These are phyloP conservation scores for Entomobrya multifasciata DNA, from an alignment of 2,888 invertebrate genomes.

Conservation along the genomic window DNA sequence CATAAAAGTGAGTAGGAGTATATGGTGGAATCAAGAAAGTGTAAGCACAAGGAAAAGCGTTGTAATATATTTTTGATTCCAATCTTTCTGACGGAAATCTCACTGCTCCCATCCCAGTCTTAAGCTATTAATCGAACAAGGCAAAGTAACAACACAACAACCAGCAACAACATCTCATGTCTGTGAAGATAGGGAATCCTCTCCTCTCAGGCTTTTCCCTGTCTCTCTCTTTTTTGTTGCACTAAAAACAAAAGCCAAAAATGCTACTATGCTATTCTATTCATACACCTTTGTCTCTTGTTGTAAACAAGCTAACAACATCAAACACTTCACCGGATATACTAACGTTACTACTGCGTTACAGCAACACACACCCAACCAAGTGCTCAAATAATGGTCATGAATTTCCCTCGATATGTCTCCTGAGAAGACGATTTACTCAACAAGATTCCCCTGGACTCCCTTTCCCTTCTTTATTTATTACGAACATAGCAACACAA, in stretches of 20 bases:
- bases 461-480: conserved; percentile 59
- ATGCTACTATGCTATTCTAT: conserved; percentile 24
- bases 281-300: too few relatives aligned
- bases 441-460: conserved; percentile 64
- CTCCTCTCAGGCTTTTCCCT: too few relatives aligned
- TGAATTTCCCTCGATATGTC: conserved; percentile 70
- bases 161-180: neutral
- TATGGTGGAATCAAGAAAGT: too few relatives aligned
- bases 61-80: conserved; percentile 64
- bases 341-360: neutral
- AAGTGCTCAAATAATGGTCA: conserved; percentile 59
- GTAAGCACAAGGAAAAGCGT: too few relatives aligned
- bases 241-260: conserved; percentile 4
- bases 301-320: conserved; percentile 33
- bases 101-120: conserved; percentile 55
- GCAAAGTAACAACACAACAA: neutral
- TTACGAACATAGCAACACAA: conserved; percentile 23
- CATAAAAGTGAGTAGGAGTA: too few relatives aligned
- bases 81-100: conserved; percentile 65
- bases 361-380: conserved; percentile 20
- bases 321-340: conserved; percentile 30
- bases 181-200: neutral
- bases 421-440: conserved; percentile 69
- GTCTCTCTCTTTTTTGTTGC: too few relatives aligned
- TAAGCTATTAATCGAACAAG: neutral